These are phyloP conservation scores for Galerucella nymphaeae DNA, from an alignment of 2,888 invertebrate species.

Conservation along the genomic window DNA sequence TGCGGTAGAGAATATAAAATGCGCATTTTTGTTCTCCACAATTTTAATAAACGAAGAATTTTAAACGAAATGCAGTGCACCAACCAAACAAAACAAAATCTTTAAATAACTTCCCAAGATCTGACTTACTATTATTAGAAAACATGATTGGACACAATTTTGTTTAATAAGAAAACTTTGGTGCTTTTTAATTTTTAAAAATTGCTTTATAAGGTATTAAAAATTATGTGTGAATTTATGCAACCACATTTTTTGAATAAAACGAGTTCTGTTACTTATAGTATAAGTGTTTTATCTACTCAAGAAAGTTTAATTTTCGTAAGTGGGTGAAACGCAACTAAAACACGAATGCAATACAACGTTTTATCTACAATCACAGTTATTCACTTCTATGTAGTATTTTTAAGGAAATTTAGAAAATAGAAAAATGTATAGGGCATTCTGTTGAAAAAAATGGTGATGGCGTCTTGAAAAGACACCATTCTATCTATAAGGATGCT, in stretches of 20 bases:
- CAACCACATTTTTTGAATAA: background rate
- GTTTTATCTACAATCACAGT: no score
- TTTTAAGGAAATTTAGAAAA: no score
- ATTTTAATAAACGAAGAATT: conserved; percentile 8
- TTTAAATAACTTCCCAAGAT: conserved; percentile 6
- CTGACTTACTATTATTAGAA: background rate
- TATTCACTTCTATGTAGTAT: no score
- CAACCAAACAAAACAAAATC: background rate
- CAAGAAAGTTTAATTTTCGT: no score
- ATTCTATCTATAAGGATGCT: no score
- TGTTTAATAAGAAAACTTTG: background rate
- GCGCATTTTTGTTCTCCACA: background rate
- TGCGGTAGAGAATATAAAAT: conserved; percentile 4
- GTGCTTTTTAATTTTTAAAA: background rate
- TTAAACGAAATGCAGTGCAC: background rate
- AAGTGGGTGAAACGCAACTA: no score
- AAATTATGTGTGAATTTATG: background rate
- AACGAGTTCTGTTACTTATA: no score
- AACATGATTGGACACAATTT: background rate
- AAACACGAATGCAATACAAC: no score
- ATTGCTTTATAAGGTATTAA: background rate
- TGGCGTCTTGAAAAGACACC: no score
- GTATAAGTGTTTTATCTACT: no score
- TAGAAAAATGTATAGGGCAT: no score
- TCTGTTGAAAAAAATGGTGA: no score